Evolutionary conservation across 2,113 vertebrate genomes (phyloP).

Genomic region (Callionymus lyra): DNA sequence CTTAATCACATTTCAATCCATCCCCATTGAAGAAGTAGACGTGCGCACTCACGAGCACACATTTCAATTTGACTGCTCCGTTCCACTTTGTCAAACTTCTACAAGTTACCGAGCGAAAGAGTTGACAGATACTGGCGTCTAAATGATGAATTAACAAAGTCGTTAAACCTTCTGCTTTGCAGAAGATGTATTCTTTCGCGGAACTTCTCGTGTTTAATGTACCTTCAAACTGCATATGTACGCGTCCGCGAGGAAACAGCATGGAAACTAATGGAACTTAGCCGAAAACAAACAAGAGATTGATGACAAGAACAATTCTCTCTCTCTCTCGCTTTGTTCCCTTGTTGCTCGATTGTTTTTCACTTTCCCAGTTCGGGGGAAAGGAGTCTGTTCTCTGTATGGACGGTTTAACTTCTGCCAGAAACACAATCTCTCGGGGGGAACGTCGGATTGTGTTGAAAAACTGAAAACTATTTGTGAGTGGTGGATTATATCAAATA

Average conservation of each 20-base stretch:
- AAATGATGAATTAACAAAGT: slow-evolving; percentile 9
- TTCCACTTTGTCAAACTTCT: no score
- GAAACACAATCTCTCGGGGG: slow-evolving; percentile 40
- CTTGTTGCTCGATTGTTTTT: slow-evolving; percentile 22
- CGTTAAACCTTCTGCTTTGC: slow-evolving; percentile 14
- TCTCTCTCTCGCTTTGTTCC: slow-evolving; percentile 31
- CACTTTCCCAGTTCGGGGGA: slow-evolving; percentile 19
- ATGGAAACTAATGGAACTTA: slow-evolving; percentile 28
- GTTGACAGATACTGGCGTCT: no score
- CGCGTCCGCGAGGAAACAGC: neutral
- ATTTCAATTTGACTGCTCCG: no score
- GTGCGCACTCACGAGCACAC: no score
- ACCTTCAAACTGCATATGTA: slow-evolving; percentile 9
- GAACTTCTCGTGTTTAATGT: slow-evolving; percentile 7
- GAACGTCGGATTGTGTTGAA: slow-evolving; percentile 23
- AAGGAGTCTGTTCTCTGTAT: slow-evolving; percentile 35
- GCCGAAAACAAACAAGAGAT: slow-evolving; percentile 23
- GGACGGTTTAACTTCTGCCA: slow-evolving; percentile 30
- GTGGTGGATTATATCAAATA: slow-evolving; percentile 10
- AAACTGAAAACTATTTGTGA: slow-evolving; percentile 14
- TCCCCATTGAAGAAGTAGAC: no score
- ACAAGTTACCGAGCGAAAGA: no score
- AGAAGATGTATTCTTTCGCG: slow-evolving; percentile 5
- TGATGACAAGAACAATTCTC: slow-evolving; percentile 24
- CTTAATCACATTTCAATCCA: no score